Base-by-base conservation (phyloP, 2,888 invertebrate genomes). In the Protula sp. region DNA sequence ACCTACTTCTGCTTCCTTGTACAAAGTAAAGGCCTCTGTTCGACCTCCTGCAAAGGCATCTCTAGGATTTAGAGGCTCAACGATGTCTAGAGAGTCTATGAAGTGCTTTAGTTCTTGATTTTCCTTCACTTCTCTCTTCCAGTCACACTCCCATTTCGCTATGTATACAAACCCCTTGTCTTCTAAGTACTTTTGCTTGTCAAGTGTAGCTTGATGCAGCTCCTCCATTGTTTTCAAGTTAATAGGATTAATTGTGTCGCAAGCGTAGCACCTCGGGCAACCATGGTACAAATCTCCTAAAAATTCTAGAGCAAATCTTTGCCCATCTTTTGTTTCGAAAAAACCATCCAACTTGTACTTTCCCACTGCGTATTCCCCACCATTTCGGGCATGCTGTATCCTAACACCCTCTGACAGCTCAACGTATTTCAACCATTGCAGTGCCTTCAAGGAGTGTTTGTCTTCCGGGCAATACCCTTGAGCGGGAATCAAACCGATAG, bases 281-380 rank as follows among this genome's bases (percentile, higher is more conserved):
- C 50, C 50, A 51, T 57, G 57, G 24, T 30, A 57, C 2, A 57
- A 3, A 51, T 51, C 50, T 14, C 57, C 57, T 30, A 51, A 30
- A 30, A 51, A 57, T 26, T 56, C 47, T n/a, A n/a, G n/a, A 24
- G n/a, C 45, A 2, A 19, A 28, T 14, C 2, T 5, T n/a, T n/a
- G n/a, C 1, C 14, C 3, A 2, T 27, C 38, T 28, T 4, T 27
- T 2, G 28, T 22, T 9, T 14, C n/a, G 30, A 19, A 9, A 50
- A 50, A 57, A 19, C 57, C 57, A 50, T 57, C 57, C 5, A 50
- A 29, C 24, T 51, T 57, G 24, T 30, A 50, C 27, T 30, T 26
- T 3, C 27, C n/a, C 9, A 57, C 30, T 4, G 3, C 3, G 24
- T 24, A 3, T 30, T 57, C 57, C 2, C 30, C 30, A 19, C 51